A percentile compares a stretch with the other conserved stretches of the same genome.
phyloP scores from a whole-genome alignment of 2,797 vertebrate species.

The Lycodopsis pacificus region DNA sequence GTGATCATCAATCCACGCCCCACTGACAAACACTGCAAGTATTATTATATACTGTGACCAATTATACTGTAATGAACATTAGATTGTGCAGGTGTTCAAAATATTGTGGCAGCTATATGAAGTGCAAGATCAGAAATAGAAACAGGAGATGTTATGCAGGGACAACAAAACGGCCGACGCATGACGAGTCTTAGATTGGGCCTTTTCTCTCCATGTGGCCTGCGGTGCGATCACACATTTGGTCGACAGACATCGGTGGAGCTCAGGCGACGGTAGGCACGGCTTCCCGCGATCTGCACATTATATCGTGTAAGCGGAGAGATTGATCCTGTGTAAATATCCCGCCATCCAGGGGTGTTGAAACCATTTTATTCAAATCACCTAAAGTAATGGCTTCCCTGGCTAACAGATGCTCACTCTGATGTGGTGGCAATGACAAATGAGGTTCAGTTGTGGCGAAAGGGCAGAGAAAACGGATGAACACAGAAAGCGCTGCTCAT shows the following conservation, averaged over 20 bases:
- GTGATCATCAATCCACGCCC: background rate
- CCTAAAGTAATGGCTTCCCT: slow-evolving; percentile 31
- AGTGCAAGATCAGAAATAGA: background rate
- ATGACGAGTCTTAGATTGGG: background rate
- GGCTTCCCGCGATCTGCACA: background rate
- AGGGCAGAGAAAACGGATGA: slow-evolving; percentile 15
- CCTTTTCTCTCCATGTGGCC: background rate
- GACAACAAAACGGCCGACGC: background rate
- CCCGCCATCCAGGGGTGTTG: background rate
- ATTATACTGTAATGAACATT: background rate
- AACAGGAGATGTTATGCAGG: background rate
- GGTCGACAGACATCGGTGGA: background rate
- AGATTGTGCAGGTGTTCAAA: background rate
- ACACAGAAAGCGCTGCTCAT: slow-evolving; percentile 21
- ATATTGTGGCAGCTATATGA: background rate
- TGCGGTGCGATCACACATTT: background rate
- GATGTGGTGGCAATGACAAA: slow-evolving; percentile 44
- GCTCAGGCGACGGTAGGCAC: background rate
- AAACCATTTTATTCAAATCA: slow-evolving; percentile 22
- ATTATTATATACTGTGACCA: background rate
- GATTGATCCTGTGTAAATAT: slow-evolving; percentile 8
- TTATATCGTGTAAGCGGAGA: slow-evolving; percentile 3
- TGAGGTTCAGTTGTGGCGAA: slow-evolving; percentile 32
- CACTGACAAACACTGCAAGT: background rate
- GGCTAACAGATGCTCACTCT: slow-evolving; percentile 3